Base-by-base conservation (phyloP, 2,113 vertebrate genomes). In the Reinhardtius hippoglossoides region DNA sequence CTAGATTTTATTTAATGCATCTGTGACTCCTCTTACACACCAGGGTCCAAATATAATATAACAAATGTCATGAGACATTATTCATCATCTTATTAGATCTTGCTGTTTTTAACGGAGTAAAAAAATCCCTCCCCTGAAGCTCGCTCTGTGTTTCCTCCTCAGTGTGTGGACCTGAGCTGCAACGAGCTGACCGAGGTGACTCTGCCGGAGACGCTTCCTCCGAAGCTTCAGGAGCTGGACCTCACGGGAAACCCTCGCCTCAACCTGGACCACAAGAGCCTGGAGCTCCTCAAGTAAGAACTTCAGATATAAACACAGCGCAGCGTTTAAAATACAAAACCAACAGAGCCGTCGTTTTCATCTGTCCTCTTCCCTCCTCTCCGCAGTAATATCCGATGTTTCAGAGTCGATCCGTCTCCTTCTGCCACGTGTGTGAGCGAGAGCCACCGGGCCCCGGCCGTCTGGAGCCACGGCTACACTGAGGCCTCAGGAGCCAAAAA, bases 151-250 rank as follows among this genome's bases (percentile, higher is more conserved):
- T 67, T 16, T 69, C 18, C 2, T 21, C 56, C 54, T 48, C 93
- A 99, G 98, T 98, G 97, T 5, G 96, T 99, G 35, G 98, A 99
- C 83, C 90, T 99, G 89, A 99, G 98, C 93, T 99, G 98, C 88
- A 99, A 99, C n/a, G 97, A 99, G 86, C 92, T 99, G 75, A 96
- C 92, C 0, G 97, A 98, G 92, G 90, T 99, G 75, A 95, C 94
- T 0, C 88, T 99, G 81, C 97, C 97, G 1, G 97, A 98, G 94
- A 96, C 94, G 70, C 93, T 99, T 80, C 98, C 98, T 70, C 93
- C 94, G 0, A 97, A 97, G 82, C 94, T 99, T 0, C 97, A 97
- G 89, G 98, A 99, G 86, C 94, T 99, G 69, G 98, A 99, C 91
- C 94, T 99, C 67, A 99, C 97, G 24, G 98, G 97, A 83, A 99